Evolutionary conservation across 2,797 vertebrate species (phyloP).

Genomic region (Poecilia velifera): DNA sequence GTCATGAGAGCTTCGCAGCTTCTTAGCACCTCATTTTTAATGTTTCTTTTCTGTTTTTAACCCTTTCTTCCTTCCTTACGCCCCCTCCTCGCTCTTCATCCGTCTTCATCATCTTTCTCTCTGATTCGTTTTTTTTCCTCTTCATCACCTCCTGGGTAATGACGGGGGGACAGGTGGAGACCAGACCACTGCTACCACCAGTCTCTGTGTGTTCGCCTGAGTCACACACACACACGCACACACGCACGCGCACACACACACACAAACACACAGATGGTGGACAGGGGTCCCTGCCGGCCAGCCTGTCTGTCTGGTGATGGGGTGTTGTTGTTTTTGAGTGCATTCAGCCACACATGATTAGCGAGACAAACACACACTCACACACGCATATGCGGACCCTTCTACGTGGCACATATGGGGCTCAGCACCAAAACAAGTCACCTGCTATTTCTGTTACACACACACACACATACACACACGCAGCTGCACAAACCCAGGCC

Average conservation of each 20-base stretch:
- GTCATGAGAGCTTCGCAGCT: neutral
- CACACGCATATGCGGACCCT: slow-evolving; percentile 51
- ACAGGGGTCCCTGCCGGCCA: slow-evolving; percentile 72
- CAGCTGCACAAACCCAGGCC: slow-evolving; percentile 19
- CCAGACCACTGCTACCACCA: slow-evolving; percentile 67
- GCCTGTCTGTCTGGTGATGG: slow-evolving; percentile 75
- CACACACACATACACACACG: slow-evolving; percentile 27
- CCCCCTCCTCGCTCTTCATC: neutral
- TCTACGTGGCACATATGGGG: slow-evolving; percentile 70
- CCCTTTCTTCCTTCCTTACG: neutral
- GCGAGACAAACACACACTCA: slow-evolving; percentile 66
- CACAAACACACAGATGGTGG: slow-evolving; percentile 72
- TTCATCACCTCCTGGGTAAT: slow-evolving; percentile 69
- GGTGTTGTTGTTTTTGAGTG: slow-evolving; percentile 77
- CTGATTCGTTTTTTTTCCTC: slow-evolving; percentile 38
- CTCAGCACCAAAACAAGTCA: slow-evolving; percentile 76
- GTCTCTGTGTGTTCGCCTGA: slow-evolving; percentile 29
- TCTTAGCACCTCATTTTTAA: slow-evolving; percentile 17
- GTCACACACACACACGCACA: neutral
- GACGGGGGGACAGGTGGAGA: slow-evolving; percentile 72
- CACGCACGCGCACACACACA: too few relatives aligned
- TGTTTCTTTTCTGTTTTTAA: slow-evolving; percentile 27
- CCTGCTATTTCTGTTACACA: slow-evolving; percentile 67
- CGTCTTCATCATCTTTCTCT: neutral
- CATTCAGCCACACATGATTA: slow-evolving; percentile 79